Conservation (phyloP, 1,140 invertebrate species). For the Rhyzopertha dominica region DNA sequence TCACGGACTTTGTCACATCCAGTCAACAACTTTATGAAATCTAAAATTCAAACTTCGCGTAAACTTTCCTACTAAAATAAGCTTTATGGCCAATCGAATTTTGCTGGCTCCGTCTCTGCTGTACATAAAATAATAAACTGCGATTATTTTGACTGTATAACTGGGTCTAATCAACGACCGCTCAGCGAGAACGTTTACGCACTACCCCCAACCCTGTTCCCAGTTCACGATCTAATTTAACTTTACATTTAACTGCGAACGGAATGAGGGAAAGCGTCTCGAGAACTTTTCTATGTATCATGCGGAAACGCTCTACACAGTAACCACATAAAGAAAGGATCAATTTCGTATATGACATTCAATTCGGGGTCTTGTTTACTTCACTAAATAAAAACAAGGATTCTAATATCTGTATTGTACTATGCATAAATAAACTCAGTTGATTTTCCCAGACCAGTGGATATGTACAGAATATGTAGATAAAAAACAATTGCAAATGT, state of each 20-base stretch:
- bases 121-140: constrained; percentile 14
- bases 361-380: too few relatives aligned
- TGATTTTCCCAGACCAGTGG: too few relatives aligned
- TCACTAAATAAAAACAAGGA: too few relatives aligned
- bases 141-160: constrained; percentile 12
- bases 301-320: too few relatives aligned
- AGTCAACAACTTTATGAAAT: constrained; percentile 9
- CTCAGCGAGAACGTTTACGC: constrained; percentile 3
- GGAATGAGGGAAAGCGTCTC: not conserved
- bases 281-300: too few relatives aligned
- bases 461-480: too few relatives aligned
- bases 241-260: not conserved
- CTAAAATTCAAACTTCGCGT: constrained; percentile 3
- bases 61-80: not conserved
- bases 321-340: too few relatives aligned
- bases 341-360: too few relatives aligned
- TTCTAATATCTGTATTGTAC: too few relatives aligned
- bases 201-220: not conserved
- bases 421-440: too few relatives aligned
- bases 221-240: constrained; percentile 1
- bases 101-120: not conserved
- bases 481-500: too few relatives aligned
- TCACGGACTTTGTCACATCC: constrained; percentile 5
- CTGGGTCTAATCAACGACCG: too few relatives aligned
- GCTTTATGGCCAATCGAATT: constrained; percentile 4